These are phyloP conservation scores for Petrophora chlorosata DNA, from an alignment of 2,888 invertebrate species.

Conservation along the genomic window DNA sequence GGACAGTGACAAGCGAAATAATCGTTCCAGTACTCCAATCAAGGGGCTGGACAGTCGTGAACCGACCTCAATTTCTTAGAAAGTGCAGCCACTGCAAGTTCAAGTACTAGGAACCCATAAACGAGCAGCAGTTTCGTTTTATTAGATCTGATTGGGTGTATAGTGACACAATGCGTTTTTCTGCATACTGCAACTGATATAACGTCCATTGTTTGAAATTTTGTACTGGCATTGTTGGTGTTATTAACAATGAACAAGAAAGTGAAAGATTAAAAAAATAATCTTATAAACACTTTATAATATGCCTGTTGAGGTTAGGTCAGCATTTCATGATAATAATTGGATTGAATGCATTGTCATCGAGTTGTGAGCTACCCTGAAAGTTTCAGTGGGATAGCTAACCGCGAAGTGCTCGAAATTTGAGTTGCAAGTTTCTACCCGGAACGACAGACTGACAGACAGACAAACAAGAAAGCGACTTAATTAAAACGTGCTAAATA, in stretches of 20 bases:
- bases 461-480: too few relatives aligned
- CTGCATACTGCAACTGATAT: conserved; percentile 5
- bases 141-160: conserved; percentile 13
- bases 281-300: too few relatives aligned
- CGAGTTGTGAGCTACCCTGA: too few relatives aligned
- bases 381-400: too few relatives aligned
- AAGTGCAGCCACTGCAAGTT: conserved; percentile 19
- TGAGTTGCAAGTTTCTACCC: too few relatives aligned
- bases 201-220: conserved; percentile 9
- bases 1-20: not conserved
- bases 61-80: conserved; percentile 23
- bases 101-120: conserved; percentile 29
- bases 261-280: not conserved
- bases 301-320: too few relatives aligned
- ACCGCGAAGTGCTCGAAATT: too few relatives aligned
- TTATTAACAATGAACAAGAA: not conserved
- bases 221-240: not conserved
- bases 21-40: conserved; percentile 8
- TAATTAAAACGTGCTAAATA: too few relatives aligned
- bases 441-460: too few relatives aligned
- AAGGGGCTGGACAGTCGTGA: conserved; percentile 8
- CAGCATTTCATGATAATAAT: too few relatives aligned
- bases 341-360: too few relatives aligned
- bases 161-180: conserved; percentile 20
- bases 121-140: conserved; percentile 14